phyloP scores from a whole-genome alignment of 2,113 vertebrate genomes.

The Sciurus niger region DNA sequence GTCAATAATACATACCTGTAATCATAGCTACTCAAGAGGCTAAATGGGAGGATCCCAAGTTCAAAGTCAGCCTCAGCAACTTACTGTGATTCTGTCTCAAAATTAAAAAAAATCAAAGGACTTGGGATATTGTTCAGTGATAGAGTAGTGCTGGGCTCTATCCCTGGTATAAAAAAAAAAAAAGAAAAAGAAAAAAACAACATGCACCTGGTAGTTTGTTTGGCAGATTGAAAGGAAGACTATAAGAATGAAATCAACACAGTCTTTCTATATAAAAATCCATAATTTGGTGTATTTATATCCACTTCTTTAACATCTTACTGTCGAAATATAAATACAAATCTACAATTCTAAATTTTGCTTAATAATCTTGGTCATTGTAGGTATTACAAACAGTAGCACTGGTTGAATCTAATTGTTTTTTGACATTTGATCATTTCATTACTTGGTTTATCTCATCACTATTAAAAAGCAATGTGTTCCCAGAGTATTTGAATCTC shows the following conservation, averaged over 20 bases:
- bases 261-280: not conserved
- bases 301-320: not conserved
- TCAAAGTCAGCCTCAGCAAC: not conserved
- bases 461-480: not conserved
- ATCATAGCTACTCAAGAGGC: too few species aligned
- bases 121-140: too few species aligned
- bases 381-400: not conserved
- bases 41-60: not conserved
- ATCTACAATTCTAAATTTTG: not conserved
- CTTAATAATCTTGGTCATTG: constrained; percentile 31
- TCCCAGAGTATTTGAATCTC: not conserved
- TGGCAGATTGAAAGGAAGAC: not conserved
- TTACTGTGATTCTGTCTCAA: too few species aligned
- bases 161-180: not conserved
- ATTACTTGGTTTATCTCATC: not conserved
- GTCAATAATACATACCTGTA: too few species aligned
- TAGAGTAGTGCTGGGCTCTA: not conserved
- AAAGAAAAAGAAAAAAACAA: not conserved
- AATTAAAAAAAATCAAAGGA: too few species aligned
- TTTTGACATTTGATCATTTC: not conserved
- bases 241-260: not conserved
- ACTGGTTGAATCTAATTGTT: not conserved
- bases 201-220: not conserved
- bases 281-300: not conserved
- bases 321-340: not conserved